phyloP scores from a whole-genome alignment of 2,113 vertebrate genomes.

The Monarcha castaneiventris region DNA sequence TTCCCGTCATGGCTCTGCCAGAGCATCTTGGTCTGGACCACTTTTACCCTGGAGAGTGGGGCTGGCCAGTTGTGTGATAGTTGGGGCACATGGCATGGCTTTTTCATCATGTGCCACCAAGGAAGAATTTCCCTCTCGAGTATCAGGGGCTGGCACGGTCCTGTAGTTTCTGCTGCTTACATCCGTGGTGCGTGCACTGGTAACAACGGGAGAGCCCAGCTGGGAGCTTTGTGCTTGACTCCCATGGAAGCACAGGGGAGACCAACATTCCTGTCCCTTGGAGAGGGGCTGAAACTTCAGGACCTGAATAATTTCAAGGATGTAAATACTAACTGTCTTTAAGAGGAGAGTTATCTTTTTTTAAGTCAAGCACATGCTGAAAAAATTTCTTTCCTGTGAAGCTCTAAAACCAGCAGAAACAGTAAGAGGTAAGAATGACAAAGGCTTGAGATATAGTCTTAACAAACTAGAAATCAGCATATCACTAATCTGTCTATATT shows the following conservation, averaged over 20 bases:
- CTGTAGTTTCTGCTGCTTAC: neutral
- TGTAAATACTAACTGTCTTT: neutral
- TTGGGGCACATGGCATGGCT: neutral
- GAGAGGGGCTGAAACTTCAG: neutral
- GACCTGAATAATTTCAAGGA: neutral
- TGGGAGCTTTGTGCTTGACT: neutral
- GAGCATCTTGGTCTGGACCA: conserved; percentile 5
- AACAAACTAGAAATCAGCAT: neutral
- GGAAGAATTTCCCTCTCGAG: neutral
- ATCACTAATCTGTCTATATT: neutral
- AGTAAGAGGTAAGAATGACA: neutral
- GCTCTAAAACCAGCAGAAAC: neutral
- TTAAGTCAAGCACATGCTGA: neutral
- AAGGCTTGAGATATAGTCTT: neutral
- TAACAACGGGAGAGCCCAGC: neutral
- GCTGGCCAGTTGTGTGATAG: neutral
- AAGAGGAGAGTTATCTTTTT: neutral
- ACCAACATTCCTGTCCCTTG: neutral
- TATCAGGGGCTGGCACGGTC: neutral
- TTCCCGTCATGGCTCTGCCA: neutral
- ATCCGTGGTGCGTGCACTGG: neutral
- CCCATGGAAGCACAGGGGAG: neutral
- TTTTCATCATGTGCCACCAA: neutral
- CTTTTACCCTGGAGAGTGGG: conserved; percentile 1
- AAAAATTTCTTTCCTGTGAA: neutral